Conservation (phyloP, 2,797 vertebrate species). For the Mus caroli region DNA sequence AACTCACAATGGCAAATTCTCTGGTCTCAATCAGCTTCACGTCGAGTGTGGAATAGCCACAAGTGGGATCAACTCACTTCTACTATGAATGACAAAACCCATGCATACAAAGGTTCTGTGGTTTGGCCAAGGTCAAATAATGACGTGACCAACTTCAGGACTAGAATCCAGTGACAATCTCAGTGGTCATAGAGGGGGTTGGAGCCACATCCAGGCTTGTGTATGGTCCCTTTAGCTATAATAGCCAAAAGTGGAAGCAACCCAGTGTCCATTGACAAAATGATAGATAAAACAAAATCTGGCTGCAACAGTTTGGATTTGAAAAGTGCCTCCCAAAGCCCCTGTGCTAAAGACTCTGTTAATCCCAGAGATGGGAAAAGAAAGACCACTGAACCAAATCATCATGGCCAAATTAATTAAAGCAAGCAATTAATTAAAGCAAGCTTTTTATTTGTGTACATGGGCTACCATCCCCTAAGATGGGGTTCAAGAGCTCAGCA, state of each 20-base stretch:
- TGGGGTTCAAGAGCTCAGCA: not conserved
- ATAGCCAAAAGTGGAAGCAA: not conserved
- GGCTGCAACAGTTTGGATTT: not conserved
- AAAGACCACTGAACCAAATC: not conserved
- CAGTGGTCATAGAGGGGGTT: not conserved
- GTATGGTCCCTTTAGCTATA: not conserved
- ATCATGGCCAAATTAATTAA: not conserved
- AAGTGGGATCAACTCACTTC: not conserved
- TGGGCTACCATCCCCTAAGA: not conserved
- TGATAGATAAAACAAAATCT: not conserved
- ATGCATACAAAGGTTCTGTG: not conserved
- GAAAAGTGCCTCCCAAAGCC: not conserved
- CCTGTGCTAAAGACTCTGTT: not conserved
- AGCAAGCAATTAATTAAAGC: not conserved
- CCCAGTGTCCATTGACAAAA: not conserved
- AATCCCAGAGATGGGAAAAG: not conserved
- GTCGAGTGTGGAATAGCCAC: not conserved
- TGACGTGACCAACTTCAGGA: not conserved
- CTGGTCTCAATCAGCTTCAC: not conserved
- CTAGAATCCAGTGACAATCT: not conserved
- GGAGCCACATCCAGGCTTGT: not conserved
- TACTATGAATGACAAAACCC: not conserved
- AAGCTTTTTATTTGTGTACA: not conserved
- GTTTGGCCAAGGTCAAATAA: not conserved
- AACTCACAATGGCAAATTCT: slow-evolving; percentile 22